Base-by-base conservation (phyloP, 1,140 invertebrate species). In the Holcopasites calliopsidis region DNA sequence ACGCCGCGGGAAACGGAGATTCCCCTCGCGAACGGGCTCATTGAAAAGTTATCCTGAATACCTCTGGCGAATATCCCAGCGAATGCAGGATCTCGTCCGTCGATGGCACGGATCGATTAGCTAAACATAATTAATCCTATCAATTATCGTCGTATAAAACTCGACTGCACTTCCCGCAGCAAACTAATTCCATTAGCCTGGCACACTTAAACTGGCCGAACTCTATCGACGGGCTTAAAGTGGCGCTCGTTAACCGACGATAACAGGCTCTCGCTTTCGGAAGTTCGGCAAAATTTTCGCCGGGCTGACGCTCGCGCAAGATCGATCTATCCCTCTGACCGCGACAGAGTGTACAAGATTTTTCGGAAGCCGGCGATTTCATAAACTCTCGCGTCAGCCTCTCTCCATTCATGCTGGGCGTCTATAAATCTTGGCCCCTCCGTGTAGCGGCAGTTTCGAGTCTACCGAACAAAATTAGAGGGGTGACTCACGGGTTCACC, bases 381-480 rank as follows among this genome's bases (percentile, higher is more conserved):
- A 28, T 38, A 58, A 69, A 76, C 21, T 47, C 33, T 7, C 47
- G 10, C 16, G 2, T 5, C 3, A 6, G 16, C 2, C 16, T 6
- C 11, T 0, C 23, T 31, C 49, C 40, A 28, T 70, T 75, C 57
- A 21, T 7, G 23, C 26, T 28, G 21, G 50, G 26, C 44, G 31
- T 58, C 74, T 38, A 76, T 76, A 58, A 76, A 76, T 76, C 74
- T 76, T 76, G 66, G 28, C 71, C 40, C 28, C 0, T 3, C 1
- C 21, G 18, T 7, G 11, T n/a, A 35, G 52, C 47, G 74, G 42
- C 65, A 76, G 54, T 26, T 26, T 61, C 18, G 47, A 69, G 66
- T 40, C 66, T 54, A 49, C 42, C 35, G 55, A 76, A 71, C 69
- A 55, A 76, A 76, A 76, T 76, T 76, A 76, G 44, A 23, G 26